phyloP scores from a whole-genome alignment of 2,113 vertebrate genomes.

The Brienomyrus longianalis region DNA sequence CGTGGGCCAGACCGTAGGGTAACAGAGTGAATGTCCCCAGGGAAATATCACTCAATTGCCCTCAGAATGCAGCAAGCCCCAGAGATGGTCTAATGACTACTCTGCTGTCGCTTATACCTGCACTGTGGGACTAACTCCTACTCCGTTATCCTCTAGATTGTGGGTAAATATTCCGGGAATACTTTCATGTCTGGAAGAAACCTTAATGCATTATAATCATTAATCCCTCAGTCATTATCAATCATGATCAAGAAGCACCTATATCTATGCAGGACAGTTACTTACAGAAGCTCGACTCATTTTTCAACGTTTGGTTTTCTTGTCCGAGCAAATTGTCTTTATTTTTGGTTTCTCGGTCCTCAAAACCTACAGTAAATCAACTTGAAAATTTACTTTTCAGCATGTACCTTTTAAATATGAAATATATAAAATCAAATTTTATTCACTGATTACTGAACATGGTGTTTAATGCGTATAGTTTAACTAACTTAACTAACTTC shows the following conservation, averaged over 20 bases:
- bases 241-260: background rate
- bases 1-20: background rate
- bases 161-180: background rate
- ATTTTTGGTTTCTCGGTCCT: background rate
- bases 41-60: background rate
- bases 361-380: background rate
- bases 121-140: background rate
- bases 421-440: background rate
- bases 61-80: background rate
- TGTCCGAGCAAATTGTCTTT: background rate
- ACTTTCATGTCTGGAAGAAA: background rate
- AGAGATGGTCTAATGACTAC: background rate
- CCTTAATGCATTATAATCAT: background rate
- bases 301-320: background rate
- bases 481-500: background rate
- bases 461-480: background rate
- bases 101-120: background rate
- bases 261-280: background rate
- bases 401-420: background rate
- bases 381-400: background rate
- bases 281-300: background rate
- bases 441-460: background rate
- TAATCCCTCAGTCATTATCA: conserved; percentile 5
- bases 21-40: background rate
- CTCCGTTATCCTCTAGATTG: background rate